These are phyloP conservation scores for Esperia sulphurella DNA, from an alignment of 2,888 invertebrate genomes.

Conservation along the genomic window DNA sequence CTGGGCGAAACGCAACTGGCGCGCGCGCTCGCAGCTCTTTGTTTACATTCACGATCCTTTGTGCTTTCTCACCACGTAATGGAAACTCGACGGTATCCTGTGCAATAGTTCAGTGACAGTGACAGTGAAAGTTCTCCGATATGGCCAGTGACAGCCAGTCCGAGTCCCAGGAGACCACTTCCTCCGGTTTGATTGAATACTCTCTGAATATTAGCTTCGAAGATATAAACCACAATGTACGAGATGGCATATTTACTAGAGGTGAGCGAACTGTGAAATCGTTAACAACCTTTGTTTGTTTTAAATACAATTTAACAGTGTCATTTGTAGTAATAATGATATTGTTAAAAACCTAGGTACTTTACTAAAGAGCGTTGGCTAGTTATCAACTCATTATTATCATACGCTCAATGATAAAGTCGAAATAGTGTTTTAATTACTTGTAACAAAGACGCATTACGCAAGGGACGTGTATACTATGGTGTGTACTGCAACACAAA, in stretches of 20 bases:
- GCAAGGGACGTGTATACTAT: neutral
- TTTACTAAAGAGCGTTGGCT: conserved; percentile 14
- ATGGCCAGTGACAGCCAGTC: conserved; percentile 60
- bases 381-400: conserved; percentile 28
- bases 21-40: conserved; percentile 42
- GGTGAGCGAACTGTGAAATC: conserved; percentile 56
- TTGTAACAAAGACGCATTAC: neutral
- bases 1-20: conserved; percentile 31
- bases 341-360: too few relatives aligned
- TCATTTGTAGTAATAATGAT: neutral
- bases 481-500: neutral
- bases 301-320: neutral
- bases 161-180: conserved; percentile 60
- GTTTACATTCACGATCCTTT: conserved; percentile 60
- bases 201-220: conserved; percentile 83
- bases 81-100: conserved; percentile 28
- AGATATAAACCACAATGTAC: conserved; percentile 82
- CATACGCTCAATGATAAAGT: conserved; percentile 25
- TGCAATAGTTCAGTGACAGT: conserved; percentile 25
- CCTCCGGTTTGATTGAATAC: conserved; percentile 59
- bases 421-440: conserved; percentile 1
- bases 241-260: conserved; percentile 76
- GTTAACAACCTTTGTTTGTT: conserved; percentile 11
- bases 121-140: conserved; percentile 36
- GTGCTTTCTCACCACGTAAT: conserved; percentile 45